Percentiles rank a stretch among this genome's conserved stretches.
Conservation (phyloP, 2,113 vertebrate species). For the Puffinus mauretanicus region DNA sequence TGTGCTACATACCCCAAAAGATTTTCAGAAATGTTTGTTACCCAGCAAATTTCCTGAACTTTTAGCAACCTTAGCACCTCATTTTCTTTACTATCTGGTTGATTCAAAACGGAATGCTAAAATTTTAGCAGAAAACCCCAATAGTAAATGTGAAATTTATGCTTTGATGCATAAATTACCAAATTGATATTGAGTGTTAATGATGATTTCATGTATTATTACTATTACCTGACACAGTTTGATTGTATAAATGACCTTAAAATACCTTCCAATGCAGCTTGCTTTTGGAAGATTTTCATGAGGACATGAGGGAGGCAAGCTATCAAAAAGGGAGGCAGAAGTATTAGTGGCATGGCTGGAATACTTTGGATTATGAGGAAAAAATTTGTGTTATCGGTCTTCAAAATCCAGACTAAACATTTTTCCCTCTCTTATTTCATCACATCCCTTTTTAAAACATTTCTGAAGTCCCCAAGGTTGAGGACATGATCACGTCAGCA, state of each 20-base stretch:
- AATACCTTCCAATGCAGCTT: not conserved
- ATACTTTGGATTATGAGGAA: not conserved
- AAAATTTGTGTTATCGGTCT: not conserved
- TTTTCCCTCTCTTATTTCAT: not conserved
- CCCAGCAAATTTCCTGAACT: not conserved
- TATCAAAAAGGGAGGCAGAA: not conserved
- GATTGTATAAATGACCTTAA: not conserved
- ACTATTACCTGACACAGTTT: not conserved
- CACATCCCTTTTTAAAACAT: not conserved
- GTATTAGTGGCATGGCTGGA: not conserved
- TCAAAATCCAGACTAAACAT: not conserved
- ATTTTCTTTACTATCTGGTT: not conserved
- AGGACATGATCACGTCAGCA: not conserved
- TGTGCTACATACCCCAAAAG: not conserved
- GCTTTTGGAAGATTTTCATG: not conserved
- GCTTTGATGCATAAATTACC: not conserved
- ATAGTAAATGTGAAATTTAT: not conserved
- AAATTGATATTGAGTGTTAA: not conserved
- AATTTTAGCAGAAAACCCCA: not conserved
- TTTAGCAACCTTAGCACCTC: not conserved
- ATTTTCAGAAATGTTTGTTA: not conserved
- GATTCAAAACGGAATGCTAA: not conserved
- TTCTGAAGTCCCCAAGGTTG: not conserved
- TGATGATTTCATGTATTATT: not conserved
- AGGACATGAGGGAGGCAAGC: not conserved